Evolutionary conservation across 2,888 invertebrate genomes (phyloP).

Genomic region (Caenorhabditis macrosperma): DNA sequence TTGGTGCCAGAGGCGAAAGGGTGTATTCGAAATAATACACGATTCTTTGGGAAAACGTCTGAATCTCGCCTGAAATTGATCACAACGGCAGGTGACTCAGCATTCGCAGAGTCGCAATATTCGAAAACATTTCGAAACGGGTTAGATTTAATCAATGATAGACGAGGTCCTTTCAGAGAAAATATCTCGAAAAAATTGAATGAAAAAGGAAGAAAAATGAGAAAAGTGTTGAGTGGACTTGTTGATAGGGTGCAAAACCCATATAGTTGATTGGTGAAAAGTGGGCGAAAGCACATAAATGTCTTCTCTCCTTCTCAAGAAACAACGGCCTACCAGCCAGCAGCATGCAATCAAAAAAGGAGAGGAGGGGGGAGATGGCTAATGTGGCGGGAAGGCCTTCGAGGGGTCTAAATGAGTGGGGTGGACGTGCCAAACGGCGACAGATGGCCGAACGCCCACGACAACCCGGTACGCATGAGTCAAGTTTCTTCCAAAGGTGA

Average conservation of each 20-base stretch:
- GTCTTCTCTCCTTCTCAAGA: no score
- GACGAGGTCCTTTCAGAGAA: no score
- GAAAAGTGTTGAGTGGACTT: conserved; percentile 20
- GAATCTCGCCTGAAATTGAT: no score
- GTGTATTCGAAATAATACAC: no score
- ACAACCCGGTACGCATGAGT: conserved; percentile 2
- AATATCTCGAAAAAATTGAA: not conserved
- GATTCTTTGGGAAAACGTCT: no score
- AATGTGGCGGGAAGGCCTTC: conserved; percentile 47
- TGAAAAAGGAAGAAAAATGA: no score
- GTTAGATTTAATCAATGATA: no score
- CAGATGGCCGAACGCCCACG: conserved; percentile 34
- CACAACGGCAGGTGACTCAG: no score
- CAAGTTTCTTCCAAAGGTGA: conserved; percentile 38
- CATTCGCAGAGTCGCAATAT: no score
- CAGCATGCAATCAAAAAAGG: conserved; percentile 52
- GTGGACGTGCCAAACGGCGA: conserved; percentile 52
- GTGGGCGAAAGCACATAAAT: conserved; percentile 38
- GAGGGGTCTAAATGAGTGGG: conserved; percentile 40
- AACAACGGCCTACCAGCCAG: not conserved
- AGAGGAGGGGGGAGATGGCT: conserved; percentile 32
- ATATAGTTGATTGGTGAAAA: conserved; percentile 5
- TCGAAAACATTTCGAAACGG: no score
- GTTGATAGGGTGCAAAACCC: conserved; percentile 23
- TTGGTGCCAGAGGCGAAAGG: no score